Conservation (phyloP, 2,113 vertebrate genomes). For the Nyctereutes procyonoides region DNA sequence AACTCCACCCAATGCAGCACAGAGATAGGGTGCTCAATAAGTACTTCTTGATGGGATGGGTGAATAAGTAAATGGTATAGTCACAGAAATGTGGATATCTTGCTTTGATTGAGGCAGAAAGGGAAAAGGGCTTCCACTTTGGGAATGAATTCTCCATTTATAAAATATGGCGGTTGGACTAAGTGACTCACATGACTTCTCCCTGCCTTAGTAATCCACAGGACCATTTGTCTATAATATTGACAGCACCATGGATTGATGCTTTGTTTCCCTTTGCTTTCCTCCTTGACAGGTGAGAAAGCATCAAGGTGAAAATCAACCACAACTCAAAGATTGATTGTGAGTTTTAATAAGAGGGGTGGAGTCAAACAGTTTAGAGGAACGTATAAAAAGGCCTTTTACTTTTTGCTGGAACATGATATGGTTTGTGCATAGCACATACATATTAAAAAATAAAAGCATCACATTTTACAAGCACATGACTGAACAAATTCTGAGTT, state of each 20-base stretch:
- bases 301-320: not conserved
- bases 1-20: not conserved
- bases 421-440: constrained; percentile 98
- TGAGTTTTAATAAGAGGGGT: constrained; percentile 75
- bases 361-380: constrained; percentile 81
- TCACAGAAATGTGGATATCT: not conserved
- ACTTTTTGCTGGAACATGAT: constrained; percentile 91
- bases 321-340: not conserved
- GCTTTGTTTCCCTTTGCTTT: not conserved
- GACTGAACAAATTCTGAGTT: constrained; percentile 89
- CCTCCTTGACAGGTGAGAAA: not conserved
- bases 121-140: not conserved
- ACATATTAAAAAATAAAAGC: constrained; percentile 95
- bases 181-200: not conserved
- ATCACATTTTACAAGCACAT: constrained; percentile 89
- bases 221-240: not conserved
- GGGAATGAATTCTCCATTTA: not conserved
- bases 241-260: not conserved
- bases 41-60: not conserved
- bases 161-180: not conserved
- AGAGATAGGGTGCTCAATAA: not conserved
- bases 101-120: not conserved
- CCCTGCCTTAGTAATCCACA: not conserved
- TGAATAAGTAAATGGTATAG: not conserved
- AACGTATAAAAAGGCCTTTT: constrained; percentile 92